phyloP scores from a whole-genome alignment of 2,113 vertebrate species.

The Neoarius graeffei region DNA sequence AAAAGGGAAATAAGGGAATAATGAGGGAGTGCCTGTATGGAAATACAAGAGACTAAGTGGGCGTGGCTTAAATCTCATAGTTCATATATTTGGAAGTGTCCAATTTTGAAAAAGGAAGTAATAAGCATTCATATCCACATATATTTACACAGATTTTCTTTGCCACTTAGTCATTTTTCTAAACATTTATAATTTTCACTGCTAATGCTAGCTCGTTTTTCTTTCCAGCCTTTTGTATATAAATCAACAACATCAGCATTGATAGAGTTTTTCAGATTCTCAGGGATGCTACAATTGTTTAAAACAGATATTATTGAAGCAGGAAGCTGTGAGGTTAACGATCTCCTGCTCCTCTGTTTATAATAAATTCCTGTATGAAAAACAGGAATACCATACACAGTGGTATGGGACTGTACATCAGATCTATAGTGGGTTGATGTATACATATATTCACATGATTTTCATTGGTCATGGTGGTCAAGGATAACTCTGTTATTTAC shows the following conservation, averaged over 20 bases:
- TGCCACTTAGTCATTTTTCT: not conserved
- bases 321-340: conserved; percentile 8
- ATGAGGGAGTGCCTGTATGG: too few species aligned
- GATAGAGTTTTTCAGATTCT: not conserved
- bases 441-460: not conserved
- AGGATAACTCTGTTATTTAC: not conserved
- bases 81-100: not conserved
- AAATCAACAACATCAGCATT: not conserved
- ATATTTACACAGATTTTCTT: not conserved
- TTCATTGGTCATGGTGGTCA: not conserved
- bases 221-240: not conserved
- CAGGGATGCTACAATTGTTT: not conserved
- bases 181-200: not conserved
- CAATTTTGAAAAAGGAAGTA: too few species aligned
- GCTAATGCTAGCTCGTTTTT: not conserved
- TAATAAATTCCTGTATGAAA: not conserved
- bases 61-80: not conserved
- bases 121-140: not conserved
- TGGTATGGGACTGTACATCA: not conserved
- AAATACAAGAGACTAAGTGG: not conserved
- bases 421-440: not conserved
- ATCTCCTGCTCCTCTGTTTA: not conserved
- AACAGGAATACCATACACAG: not conserved
- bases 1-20: too few species aligned
- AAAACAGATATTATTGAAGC: not conserved